Evolutionary conservation across 2,888 invertebrate genomes (phyloP).

Genomic region (Ophion costatus): DNA sequence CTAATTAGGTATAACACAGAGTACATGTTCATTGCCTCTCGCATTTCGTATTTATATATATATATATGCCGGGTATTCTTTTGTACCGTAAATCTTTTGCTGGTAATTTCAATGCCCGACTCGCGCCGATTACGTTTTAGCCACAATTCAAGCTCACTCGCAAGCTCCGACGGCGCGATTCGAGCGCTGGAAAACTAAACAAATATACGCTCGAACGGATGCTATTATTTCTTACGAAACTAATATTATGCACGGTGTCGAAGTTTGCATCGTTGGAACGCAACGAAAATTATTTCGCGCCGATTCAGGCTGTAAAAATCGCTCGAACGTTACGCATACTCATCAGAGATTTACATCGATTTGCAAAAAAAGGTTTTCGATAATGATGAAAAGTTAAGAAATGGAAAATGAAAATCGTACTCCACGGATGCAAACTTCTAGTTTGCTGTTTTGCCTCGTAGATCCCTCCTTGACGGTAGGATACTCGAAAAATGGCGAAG

Average conservation of each 20-base stretch:
- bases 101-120: conserved; percentile 10
- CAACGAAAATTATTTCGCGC: not conserved
- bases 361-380: not conserved
- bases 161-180: conserved; percentile 2
- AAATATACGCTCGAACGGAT: conserved; percentile 39
- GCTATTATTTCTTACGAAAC: conserved; percentile 60
- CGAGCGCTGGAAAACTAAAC: conserved; percentile 19
- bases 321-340: not conserved
- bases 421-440: not conserved
- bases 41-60: conserved; percentile 61
- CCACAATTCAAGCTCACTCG: not conserved
- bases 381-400: too few relatives aligned
- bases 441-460: not conserved
- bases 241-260: conserved; percentile 60
- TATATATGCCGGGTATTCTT: conserved; percentile 65
- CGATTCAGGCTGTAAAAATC: not conserved
- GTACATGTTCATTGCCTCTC: conserved; percentile 61
- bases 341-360: not conserved
- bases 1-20: conserved; percentile 70
- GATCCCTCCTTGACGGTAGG: conserved; percentile 28
- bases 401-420: too few relatives aligned
- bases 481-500: not conserved
- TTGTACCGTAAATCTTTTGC: conserved; percentile 20
- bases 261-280: not conserved
- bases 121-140: not conserved